A percentile compares a stretch with the other conserved stretches of the same genome.
These are phyloP conservation scores for Cylas formicarius DNA, from an alignment of 1,140 invertebrate species.

Conservation along the genomic window DNA sequence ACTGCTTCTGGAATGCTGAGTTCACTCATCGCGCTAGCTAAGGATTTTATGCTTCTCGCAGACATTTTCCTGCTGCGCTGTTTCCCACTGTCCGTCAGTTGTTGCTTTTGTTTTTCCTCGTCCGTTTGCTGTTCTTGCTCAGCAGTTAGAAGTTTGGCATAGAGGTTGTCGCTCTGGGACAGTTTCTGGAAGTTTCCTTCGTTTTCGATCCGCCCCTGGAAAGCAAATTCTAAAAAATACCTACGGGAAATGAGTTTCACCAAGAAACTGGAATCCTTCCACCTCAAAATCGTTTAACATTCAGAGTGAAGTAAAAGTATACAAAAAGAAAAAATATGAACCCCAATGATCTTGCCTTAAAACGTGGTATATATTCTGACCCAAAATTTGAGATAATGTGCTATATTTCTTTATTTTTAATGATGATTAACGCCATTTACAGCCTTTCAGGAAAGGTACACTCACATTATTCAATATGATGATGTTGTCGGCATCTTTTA, in stretches of 20 bases:
- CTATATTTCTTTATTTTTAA: too few species aligned
- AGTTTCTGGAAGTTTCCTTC: slow-evolving; percentile 61
- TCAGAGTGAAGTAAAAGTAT: too few species aligned
- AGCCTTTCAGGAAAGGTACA: too few species aligned
- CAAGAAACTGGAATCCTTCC: too few species aligned
- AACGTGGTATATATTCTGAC: too few species aligned
- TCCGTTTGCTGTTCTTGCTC: slow-evolving; percentile 31
- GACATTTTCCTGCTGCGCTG: slow-evolving; percentile 30
- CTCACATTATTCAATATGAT: slow-evolving; percentile 56
- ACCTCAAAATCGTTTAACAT: too few species aligned
- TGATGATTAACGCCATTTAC: too few species aligned
- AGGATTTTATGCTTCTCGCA: slow-evolving; percentile 25
- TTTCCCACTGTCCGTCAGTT: slow-evolving; percentile 21
- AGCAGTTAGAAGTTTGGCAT: slow-evolving; percentile 45
- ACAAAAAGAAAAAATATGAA: too few species aligned
- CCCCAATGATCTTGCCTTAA: too few species aligned
- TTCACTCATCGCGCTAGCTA: slow-evolving; percentile 33
- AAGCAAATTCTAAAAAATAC: too few species aligned
- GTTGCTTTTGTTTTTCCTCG: slow-evolving; percentile 26
- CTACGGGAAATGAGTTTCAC: too few species aligned
- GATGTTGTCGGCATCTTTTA: slow-evolving; percentile 65
- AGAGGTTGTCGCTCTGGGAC: slow-evolving; percentile 54
- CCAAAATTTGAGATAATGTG: too few species aligned
- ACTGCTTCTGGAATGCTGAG: slow-evolving; percentile 35
- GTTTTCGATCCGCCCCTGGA: slow-evolving; percentile 48